phyloP scores from a whole-genome alignment of 2,888 invertebrate genomes.

The Panorpa germanica region DNA sequence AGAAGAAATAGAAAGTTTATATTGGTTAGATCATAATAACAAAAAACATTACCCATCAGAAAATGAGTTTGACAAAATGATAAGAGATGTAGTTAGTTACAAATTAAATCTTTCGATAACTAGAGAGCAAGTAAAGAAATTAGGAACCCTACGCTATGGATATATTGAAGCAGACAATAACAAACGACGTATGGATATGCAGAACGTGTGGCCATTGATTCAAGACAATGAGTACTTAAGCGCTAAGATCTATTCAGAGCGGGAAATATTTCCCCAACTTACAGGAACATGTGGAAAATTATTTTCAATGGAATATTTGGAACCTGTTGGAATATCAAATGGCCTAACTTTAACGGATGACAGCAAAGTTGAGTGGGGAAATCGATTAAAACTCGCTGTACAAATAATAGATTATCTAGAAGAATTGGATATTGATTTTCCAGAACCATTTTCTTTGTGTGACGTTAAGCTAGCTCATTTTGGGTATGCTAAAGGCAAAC shows the following conservation, averaged over 20 bases:
- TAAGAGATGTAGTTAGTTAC: constrained; percentile 27
- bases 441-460: constrained; percentile 43
- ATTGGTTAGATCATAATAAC: constrained; percentile 24
- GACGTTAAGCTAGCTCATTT: constrained; percentile 49
- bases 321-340: constrained; percentile 31
- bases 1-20: constrained; percentile 25
- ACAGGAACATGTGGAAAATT: constrained; percentile 46
- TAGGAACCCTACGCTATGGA: constrained; percentile 27
- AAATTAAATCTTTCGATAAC: constrained; percentile 33
- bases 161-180: constrained; percentile 22
- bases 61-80: constrained; percentile 29
- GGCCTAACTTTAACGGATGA: constrained; percentile 30
- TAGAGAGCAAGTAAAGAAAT: constrained; percentile 26
- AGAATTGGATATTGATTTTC: constrained; percentile 33
- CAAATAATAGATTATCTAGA: constrained; percentile 40
- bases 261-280: constrained; percentile 41
- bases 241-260: constrained; percentile 33
- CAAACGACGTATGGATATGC: constrained; percentile 30
- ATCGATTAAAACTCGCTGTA: constrained; percentile 31
- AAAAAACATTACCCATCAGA: constrained; percentile 29
- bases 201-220: constrained; percentile 39
- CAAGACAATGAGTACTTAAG: constrained; percentile 49
- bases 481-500: constrained; percentile 30
- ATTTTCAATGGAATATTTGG: constrained; percentile 42
- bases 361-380: constrained; percentile 33